Conservation (phyloP, 92 coral and sea anemone genomes). For the Parazoanthus swiftii region DNA sequence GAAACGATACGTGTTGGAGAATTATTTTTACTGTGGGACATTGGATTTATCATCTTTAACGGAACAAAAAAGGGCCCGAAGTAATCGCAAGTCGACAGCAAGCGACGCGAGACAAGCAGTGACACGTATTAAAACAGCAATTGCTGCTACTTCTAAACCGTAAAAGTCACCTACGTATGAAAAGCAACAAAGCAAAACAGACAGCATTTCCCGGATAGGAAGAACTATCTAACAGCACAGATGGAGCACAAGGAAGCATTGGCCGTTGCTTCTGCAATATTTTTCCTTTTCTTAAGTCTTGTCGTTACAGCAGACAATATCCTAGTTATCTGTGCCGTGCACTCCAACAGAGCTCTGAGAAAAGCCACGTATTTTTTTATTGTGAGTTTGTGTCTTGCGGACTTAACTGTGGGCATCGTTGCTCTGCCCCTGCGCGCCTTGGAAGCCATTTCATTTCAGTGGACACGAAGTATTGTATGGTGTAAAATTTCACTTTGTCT, state of each 20-base stretch:
- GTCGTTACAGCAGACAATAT: constrained; percentile 44
- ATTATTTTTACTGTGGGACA: too few relatives aligned
- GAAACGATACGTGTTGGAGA: not conserved
- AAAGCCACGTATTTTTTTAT: constrained; percentile 51
- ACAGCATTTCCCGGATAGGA: not conserved
- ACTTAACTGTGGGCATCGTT: constrained; percentile 47
- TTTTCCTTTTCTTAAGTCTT: constrained; percentile 41
- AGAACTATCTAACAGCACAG: not conserved
- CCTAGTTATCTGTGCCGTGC: constrained; percentile 47
- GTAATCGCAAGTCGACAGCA: not conserved
- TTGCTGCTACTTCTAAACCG: not conserved
- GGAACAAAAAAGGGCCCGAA: too few relatives aligned
- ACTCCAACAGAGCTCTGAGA: constrained; percentile 48
- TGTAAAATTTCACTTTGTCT: constrained; percentile 50
- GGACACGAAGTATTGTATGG: constrained; percentile 50
- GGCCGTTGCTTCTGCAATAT: constrained; percentile 8
- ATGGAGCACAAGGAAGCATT: constrained; percentile 4
- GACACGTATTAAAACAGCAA: not conserved
- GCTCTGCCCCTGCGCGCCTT: constrained; percentile 51
- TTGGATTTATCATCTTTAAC: too few relatives aligned
- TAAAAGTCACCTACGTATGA: not conserved
- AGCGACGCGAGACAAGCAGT: not conserved
- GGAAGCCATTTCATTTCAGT: constrained; percentile 45
- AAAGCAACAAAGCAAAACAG: not conserved
- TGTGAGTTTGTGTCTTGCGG: constrained; percentile 54